A percentile compares a stretch with the other conserved stretches of the same genome.
Conservation (phyloP, 1,140 invertebrate genomes). For the Ostrea edulis region DNA sequence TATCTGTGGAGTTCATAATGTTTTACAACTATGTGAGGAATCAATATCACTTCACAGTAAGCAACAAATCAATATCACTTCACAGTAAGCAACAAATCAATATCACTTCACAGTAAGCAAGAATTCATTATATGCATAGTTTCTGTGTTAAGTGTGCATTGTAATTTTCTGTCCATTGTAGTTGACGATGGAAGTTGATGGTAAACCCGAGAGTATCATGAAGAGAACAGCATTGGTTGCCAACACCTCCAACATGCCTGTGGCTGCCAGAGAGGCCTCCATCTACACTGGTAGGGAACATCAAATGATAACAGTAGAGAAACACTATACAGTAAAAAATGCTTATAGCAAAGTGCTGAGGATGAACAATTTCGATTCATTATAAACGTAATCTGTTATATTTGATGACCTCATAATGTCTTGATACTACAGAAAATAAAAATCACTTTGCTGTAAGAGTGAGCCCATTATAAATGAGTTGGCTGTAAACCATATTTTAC, state of each 20-base stretch:
- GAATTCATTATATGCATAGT: background rate
- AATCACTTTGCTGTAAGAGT: background rate
- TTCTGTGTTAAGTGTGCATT: background rate
- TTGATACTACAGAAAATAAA: no score
- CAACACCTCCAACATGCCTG: slow-evolving; percentile 99
- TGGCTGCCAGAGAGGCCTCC: slow-evolving; percentile 99
- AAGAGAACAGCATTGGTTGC: slow-evolving; percentile 99
- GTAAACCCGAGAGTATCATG: slow-evolving; percentile 98
- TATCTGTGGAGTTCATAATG: no score
- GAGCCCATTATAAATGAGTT: background rate
- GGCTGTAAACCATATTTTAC: background rate
- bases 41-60: background rate
- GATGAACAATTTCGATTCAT: no score
- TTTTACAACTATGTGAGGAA: no score
- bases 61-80: background rate
- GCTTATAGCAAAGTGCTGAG: no score
- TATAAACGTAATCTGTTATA: no score
- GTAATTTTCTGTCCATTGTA: slow-evolving; percentile 60
- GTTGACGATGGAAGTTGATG: slow-evolving; percentile 97
- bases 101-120: background rate
- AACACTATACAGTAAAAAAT: no score
- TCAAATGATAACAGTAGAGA: no score
- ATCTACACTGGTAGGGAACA: slow-evolving; percentile 93
- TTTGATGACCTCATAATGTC: no score
- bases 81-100: background rate